These are phyloP conservation scores for Sebastes oblongus DNA, from an alignment of 2,797 vertebrate species.

Conservation along the genomic window DNA sequence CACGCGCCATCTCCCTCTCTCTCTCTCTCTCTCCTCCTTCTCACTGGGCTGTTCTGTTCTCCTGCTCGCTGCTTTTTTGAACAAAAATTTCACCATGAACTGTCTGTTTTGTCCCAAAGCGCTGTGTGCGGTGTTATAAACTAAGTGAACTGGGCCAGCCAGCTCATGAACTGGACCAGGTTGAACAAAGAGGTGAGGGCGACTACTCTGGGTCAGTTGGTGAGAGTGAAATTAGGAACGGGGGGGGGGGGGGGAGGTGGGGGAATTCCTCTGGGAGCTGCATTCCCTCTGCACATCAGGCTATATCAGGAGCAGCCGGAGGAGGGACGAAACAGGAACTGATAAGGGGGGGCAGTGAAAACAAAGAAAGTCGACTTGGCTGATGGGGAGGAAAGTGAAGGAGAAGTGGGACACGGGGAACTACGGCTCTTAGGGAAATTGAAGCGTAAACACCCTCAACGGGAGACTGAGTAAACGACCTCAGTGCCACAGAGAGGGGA, in stretches of 20 bases:
- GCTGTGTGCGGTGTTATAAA: conserved; percentile 18
- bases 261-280: conserved; percentile 72
- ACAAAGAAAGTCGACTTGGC: conserved; percentile 71
- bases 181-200: conserved; percentile 53
- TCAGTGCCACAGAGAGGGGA: not conserved
- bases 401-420: conserved; percentile 45
- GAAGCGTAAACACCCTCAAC: conserved; percentile 43
- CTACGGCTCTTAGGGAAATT: conserved; percentile 32
- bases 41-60: conserved; percentile 30
- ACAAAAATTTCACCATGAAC: conserved; percentile 17
- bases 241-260: conserved; percentile 23
- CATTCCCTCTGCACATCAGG: conserved; percentile 62
- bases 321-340: conserved; percentile 74
- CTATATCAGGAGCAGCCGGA: conserved; percentile 69
- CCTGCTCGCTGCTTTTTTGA: conserved; percentile 15
- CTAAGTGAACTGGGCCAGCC: conserved; percentile 5
- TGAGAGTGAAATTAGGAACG: conserved; percentile 53
- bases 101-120: conserved; percentile 21
- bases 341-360: conserved; percentile 73
- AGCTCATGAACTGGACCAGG: conserved; percentile 32
- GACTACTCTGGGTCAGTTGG: conserved; percentile 62
- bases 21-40: not conserved
- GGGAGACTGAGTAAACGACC: conserved; percentile 32
- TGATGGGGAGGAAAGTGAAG: conserved; percentile 32
- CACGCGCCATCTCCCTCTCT: conserved; percentile 27